Base-by-base conservation (phyloP, 2,113 vertebrate species). In the Microcebus griseorufus region DNA sequence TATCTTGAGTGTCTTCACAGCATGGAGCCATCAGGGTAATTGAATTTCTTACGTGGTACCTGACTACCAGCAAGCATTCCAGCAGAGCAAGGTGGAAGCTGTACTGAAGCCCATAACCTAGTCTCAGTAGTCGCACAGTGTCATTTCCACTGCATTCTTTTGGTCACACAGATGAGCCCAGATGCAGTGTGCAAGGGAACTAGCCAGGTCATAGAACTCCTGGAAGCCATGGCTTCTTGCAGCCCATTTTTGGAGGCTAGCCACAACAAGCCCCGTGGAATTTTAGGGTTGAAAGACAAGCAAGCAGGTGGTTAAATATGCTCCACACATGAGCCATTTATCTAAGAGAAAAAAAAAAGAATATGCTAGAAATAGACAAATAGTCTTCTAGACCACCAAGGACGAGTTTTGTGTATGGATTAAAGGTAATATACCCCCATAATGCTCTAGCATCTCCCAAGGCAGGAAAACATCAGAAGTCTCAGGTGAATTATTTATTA, bases 401-500 rank as follows among this genome's bases (percentile, higher is more conserved):
- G 72, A 95, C 34, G 64, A 11, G 90, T 95, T 83, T 86, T 97
- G 42, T 93, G 5, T 95, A 25, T 86, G 32, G 81, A 95, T 94
- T 94, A 93, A 95, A 96, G 81, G 53, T 83, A 93, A 86, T 42
- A 8, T 70, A 65, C 23, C 51, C 39, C 58, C n/a, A 58, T 75
- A 90, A 95, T 95, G 69, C 82, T 82, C 92, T 96, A 88, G 79
- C 48, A 58, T 92, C 80, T 95, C 90, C 81, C 67, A 32, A 82
- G 55, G 90, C 88, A 96, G 72, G 76, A 89, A 95, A 82, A 62
- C 0, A 42, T 85, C 76, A 32, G 51, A 60, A 94, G 25, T 88
- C 87, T 85, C 53, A 18, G 82, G 88, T 70, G 88, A 97, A 96
- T 98, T 97, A 82, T 78, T 25, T 96, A 98, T 97, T 98, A 97